Evolutionary conservation across 2,888 invertebrate species (phyloP), one percentile per base, ranked within the genome.

Genomic region (Willowsia nigromaculata): DNA sequence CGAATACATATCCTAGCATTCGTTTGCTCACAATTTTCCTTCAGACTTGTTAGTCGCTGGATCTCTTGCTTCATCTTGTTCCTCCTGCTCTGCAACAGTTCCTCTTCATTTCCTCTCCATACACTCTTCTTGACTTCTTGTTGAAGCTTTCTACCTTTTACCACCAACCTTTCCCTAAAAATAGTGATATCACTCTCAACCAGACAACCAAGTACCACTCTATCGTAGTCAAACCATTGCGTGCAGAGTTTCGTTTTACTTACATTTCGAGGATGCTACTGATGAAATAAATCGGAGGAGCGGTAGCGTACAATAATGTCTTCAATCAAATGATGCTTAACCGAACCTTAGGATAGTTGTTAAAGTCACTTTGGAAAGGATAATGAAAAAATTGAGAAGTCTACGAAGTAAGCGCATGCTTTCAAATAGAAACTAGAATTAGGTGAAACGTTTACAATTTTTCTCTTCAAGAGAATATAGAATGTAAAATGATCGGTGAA

Each of bases 101-200:
- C 83, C 74, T 71, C 71, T 50, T 76, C 59, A 85, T 85, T 85
- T 85, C 85, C 85, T 62, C 59, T 43, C 43, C 15, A n/a, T n/a
- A n/a, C n/a, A 43, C 62, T 81, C 22, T 56, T 30, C 33, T 85
- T 85, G 85, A 85, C 85, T 74, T 85, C 30, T 80, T 56, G 56
- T 18, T 81, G 59, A 56, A 59, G 40, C 59, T 53, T 78, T 50
- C 13, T n/a, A n/a, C 65, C 15, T 65, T 74, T 27, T 7, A 25
- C 22, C 74, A 74, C 68, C 25, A 59, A n/a, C n/a, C 15, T 33
- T 65, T n/a, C 15, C 15, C 25, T 76, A 25, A 33, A 53, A 13
- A 47, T n/a, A 43, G 22, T 56, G 56, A 22, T 56, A 56, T 22
- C 25, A 22, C 13, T 13, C 18, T 22, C 18, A 56, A 25, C 56